Evolutionary conservation across 2,888 invertebrate genomes (phyloP).

Genomic region (Cataglyphis livida): DNA sequence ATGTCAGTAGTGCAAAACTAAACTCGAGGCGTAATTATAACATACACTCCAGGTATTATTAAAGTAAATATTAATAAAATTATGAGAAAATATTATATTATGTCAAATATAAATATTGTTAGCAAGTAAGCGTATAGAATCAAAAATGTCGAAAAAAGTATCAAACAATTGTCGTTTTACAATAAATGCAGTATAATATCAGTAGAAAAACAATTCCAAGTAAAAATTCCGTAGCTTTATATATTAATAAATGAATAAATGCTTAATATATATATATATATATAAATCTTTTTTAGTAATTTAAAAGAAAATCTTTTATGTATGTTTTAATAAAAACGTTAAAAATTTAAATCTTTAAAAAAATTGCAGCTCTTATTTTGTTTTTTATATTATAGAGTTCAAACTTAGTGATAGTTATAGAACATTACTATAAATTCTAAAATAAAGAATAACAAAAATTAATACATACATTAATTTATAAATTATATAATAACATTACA

Average conservation of each 20-base stretch:
- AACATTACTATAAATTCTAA: background rate
- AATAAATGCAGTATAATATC: no score
- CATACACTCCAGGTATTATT: no score
- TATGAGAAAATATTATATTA: no score
- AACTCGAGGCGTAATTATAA: no score
- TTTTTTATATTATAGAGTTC: background rate
- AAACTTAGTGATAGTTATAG: background rate
- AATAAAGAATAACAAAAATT: background rate
- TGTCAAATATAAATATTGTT: no score
- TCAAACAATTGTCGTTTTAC: no score
- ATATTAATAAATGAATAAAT: background rate
- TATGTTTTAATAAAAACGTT: background rate
- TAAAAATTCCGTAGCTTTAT: background rate
- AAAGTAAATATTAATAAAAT: no score
- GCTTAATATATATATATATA: background rate
- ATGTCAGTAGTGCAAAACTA: no score
- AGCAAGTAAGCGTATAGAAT: no score
- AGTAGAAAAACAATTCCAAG: background rate
- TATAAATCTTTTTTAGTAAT: background rate
- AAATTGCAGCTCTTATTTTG: background rate
- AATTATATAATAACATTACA: background rate
- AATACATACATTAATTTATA: background rate
- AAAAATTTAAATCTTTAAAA: background rate
- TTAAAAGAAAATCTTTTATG: background rate
- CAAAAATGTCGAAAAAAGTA: no score